Percentiles rank a stretch among this genome's conserved stretches.
phyloP scores from a whole-genome alignment of 2,888 invertebrate species.

The Argyresthia goedartella region DNA sequence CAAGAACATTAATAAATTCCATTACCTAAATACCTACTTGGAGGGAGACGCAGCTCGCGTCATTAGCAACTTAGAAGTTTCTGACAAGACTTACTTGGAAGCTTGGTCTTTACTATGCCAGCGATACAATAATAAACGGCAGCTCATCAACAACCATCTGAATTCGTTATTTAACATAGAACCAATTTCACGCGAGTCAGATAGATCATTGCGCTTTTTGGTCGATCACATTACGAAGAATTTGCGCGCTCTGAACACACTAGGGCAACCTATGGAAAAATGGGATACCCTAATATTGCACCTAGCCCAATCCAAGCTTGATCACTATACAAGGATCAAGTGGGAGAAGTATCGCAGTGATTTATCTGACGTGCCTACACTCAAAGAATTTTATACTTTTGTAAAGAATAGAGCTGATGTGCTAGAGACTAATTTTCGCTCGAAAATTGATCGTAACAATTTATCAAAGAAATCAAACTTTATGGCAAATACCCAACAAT shows the following conservation, averaged over 20 bases:
- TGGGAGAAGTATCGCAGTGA: slow-evolving; percentile 13
- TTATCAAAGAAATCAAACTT: not conserved
- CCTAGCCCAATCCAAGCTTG: slow-evolving; percentile 13
- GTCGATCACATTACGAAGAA: slow-evolving; percentile 14
- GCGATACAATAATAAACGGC: slow-evolving; percentile 9
- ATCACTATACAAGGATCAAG: slow-evolving; percentile 10
- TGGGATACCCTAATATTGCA: slow-evolving; percentile 16
- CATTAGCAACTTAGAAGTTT: slow-evolving; percentile 15
- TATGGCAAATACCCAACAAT: not conserved
- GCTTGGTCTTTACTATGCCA: slow-evolving; percentile 18
- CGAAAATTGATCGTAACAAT: not conserved
- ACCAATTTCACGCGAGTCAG: slow-evolving; percentile 4
- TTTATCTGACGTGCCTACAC: not conserved
- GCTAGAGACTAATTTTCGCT: too few relatives aligned
- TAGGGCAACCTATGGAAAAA: slow-evolving; percentile 14
- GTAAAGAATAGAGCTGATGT: not conserved
- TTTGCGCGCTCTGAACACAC: slow-evolving; percentile 16
- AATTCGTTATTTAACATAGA: slow-evolving; percentile 9
- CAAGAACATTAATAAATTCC: slow-evolving; percentile 15
- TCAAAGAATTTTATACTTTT: not conserved
- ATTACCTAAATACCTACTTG: slow-evolving; percentile 17
- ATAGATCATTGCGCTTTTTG: slow-evolving; percentile 4
- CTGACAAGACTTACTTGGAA: slow-evolving; percentile 12
- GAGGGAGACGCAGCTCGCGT: slow-evolving; percentile 15
- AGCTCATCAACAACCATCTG: slow-evolving; percentile 2